phyloP scores from a whole-genome alignment of 2,113 vertebrate species.

The Promerops cafer region DNA sequence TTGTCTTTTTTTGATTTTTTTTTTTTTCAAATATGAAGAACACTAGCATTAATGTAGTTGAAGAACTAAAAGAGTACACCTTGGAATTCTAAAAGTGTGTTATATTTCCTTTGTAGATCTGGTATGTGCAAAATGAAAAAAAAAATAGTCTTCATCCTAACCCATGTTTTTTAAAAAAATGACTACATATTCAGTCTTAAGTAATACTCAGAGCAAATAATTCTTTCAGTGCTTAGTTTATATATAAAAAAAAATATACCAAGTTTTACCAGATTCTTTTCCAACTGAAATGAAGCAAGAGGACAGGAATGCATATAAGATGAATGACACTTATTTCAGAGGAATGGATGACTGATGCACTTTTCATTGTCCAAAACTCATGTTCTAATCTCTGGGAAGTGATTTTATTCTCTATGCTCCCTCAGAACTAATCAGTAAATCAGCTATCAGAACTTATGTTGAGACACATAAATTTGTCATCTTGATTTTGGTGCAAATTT shows the following conservation, averaged over 20 bases:
- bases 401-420: neutral
- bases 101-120: neutral
- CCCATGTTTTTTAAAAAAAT: accelerated
- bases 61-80: neutral
- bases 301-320: neutral
- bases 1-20: neutral
- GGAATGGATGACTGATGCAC: neutral
- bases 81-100: neutral
- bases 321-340: neutral
- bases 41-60: neutral
- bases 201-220: neutral
- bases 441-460: neutral
- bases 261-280: neutral
- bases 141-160: neutral
- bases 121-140: neutral
- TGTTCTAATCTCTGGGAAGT: neutral
- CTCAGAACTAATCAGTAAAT: neutral
- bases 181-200: neutral
- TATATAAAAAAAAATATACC: neutral
- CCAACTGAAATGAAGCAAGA: neutral
- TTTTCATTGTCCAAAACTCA: neutral
- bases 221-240: neutral
- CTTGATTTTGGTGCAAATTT: neutral
- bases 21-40: neutral
- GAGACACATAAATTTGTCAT: neutral